Conservation (phyloP, 2,888 invertebrate species). For the Ornithoptera alexandrae region DNA sequence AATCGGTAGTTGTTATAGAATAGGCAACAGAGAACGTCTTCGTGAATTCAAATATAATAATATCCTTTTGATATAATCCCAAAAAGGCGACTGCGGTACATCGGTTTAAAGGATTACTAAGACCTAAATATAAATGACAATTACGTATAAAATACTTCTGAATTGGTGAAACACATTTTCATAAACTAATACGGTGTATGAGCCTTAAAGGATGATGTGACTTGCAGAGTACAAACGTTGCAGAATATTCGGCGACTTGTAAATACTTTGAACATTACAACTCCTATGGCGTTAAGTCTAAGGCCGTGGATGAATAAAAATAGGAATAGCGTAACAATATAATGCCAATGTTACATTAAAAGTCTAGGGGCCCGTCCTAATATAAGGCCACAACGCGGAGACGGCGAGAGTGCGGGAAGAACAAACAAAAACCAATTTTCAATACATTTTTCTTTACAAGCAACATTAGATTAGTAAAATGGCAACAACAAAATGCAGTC, state of each 20-base stretch:
- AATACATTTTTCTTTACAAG: neutral
- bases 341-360: neutral
- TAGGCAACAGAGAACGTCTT: no score
- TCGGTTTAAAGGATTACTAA: no score
- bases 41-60: no score
- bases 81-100: no score
- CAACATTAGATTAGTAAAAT: neutral
- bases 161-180: no score
- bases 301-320: conserved; percentile 19
- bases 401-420: conserved; percentile 1
- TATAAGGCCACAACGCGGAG: conserved; percentile 10
- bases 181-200: no score
- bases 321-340: conserved; percentile 15
- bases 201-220: no score
- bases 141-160: no score
- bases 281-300: conserved; percentile 17
- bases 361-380: conserved; percentile 10
- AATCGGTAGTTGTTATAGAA: no score
- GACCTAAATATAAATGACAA: no score
- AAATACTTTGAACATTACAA: conserved; percentile 3
- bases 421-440: neutral
- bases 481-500: neutral
- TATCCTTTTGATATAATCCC: no score
- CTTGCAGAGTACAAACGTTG: conserved; percentile 8
- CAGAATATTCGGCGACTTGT: conserved; percentile 2